Evolutionary conservation across 2,113 vertebrate species (phyloP).

Genomic region (Caranx ignobilis): DNA sequence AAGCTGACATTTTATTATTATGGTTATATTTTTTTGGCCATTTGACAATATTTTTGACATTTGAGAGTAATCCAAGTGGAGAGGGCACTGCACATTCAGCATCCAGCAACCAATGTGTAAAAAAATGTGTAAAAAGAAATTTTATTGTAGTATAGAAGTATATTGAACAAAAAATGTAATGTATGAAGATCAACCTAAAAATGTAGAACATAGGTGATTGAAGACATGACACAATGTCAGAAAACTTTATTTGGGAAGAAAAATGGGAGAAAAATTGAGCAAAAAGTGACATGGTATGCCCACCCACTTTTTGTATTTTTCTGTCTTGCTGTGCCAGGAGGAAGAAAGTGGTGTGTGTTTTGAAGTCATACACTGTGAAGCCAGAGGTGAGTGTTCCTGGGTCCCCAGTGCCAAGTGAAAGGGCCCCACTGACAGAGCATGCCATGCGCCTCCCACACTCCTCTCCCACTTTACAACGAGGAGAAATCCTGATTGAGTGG

Average conservation of each 20-base stretch:
- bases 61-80: not conserved
- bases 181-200: not conserved
- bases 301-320: not conserved
- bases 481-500: slow-evolving; percentile 90
- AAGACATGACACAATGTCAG: not conserved
- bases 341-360: slow-evolving; percentile 86
- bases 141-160: not conserved
- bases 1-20: not conserved
- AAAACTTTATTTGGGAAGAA: not conserved
- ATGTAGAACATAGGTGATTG: not conserved
- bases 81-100: not conserved
- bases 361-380: slow-evolving; percentile 81
- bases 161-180: not conserved
- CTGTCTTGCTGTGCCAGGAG: slow-evolving; percentile 72
- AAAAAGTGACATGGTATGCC: not conserved
- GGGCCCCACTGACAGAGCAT: slow-evolving; percentile 79
- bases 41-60: not conserved
- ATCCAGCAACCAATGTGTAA: not conserved
- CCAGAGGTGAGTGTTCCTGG: slow-evolving; percentile 72
- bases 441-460: slow-evolving; percentile 74
- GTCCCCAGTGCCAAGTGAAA: slow-evolving; percentile 77
- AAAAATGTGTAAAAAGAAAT: not conserved
- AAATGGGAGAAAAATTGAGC: not conserved
- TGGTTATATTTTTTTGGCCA: not conserved
- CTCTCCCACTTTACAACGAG: slow-evolving; percentile 82